These are phyloP conservation scores for Gonatopus flavifemur DNA, from an alignment of 1,140 invertebrate species.

Conservation along the genomic window DNA sequence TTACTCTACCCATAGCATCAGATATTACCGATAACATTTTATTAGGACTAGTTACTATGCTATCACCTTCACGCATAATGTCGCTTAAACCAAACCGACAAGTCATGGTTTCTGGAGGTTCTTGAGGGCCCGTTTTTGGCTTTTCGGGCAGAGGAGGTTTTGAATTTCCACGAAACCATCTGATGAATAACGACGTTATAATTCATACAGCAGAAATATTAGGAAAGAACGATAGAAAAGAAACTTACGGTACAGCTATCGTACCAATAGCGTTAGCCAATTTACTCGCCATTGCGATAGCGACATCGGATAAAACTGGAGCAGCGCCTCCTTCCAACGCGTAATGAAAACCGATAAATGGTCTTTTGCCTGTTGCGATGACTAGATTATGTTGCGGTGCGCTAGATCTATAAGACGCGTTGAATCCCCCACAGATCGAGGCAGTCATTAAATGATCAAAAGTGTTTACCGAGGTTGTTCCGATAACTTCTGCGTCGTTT, in stretches of 20 bases:
- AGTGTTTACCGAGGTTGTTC: constrained; percentile 71
- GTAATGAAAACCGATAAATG: constrained; percentile 87
- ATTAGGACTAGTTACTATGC: constrained; percentile 76
- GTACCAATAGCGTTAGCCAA: constrained; percentile 74
- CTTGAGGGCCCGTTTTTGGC: constrained; percentile 48
- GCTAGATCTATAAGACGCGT: constrained; percentile 70
- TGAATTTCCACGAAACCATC: constrained; percentile 60
- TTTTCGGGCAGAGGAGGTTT: constrained; percentile 45
- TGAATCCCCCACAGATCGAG: constrained; percentile 77
- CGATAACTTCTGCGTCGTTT: constrained; percentile 78
- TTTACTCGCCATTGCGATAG: constrained; percentile 85
- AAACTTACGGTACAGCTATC: constrained; percentile 77
- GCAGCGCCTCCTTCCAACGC: constrained; percentile 80
- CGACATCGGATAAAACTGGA: constrained; percentile 79
- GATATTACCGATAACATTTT: constrained; percentile 77
- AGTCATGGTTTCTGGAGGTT: constrained; percentile 67
- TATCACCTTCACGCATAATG: constrained; percentile 70
- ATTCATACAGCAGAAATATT: not conserved
- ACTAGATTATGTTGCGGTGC: constrained; percentile 79
- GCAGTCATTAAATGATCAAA: constrained; percentile 87
- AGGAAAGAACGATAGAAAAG: not conserved
- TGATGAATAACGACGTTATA: constrained; percentile 10
- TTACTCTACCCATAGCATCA: constrained; percentile 85
- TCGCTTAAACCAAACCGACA: constrained; percentile 85
- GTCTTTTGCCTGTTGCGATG: constrained; percentile 76